Evolutionary conservation across 2,113 vertebrate species (phyloP).

Genomic region (Megaleporinus macrocephalus): DNA sequence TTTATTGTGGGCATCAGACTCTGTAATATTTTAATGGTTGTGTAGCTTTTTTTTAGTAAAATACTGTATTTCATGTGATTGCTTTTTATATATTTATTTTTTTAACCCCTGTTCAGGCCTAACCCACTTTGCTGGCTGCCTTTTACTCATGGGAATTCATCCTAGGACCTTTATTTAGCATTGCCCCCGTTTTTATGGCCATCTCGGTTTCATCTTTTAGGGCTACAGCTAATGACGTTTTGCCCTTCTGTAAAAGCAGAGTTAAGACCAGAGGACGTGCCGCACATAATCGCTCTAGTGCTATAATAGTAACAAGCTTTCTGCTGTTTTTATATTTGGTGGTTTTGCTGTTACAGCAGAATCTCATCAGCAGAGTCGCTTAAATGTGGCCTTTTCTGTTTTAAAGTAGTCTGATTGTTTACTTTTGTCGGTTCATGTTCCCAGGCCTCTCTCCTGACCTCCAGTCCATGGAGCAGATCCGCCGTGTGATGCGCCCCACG

Average conservation of each 20-base stretch:
- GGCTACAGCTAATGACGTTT: not conserved
- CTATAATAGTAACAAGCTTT: too few species aligned
- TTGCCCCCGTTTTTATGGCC: not conserved
- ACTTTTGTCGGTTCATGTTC: not conserved
- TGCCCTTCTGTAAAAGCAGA: not conserved
- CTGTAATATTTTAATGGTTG: too few species aligned
- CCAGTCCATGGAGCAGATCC: constrained; percentile 97
- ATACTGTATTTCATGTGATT: not conserved
- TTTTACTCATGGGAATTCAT: not conserved
- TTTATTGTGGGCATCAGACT: too few species aligned
- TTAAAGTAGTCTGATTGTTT: not conserved
- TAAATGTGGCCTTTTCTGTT: not conserved
- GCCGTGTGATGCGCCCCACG: constrained; percentile 94
- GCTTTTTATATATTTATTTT: not conserved
- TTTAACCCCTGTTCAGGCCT: constrained; percentile 54
- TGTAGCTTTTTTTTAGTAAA: not conserved
- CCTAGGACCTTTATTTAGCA: not conserved
- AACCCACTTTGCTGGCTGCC: constrained; percentile 2
- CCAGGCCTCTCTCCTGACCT: constrained; percentile 92
- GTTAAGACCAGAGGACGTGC: not conserved
- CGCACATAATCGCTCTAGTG: not conserved
- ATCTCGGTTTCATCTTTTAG: not conserved
- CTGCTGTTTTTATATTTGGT: not conserved
- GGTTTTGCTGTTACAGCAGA: not conserved
- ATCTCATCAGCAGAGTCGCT: too few species aligned